Evolutionary conservation across 92 coral and sea anemone genomes (phyloP).

Genomic region (Umimayanthus kanabou): DNA sequence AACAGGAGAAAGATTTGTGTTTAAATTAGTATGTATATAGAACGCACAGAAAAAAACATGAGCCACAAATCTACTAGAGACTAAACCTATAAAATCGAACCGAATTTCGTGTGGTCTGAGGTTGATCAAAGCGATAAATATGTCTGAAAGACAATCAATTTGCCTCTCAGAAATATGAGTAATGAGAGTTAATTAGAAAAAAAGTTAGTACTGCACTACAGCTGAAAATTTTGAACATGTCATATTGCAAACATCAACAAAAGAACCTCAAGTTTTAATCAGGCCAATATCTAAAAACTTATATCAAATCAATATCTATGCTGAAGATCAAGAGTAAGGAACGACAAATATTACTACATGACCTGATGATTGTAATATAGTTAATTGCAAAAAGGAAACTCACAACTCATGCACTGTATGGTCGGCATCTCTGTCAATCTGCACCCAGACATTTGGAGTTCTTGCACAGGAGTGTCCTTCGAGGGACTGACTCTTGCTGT

Average conservation of each 20-base stretch:
- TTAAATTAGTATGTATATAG: no score
- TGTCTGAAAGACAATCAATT: no score
- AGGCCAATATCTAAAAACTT: not conserved
- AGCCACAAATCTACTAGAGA: not conserved
- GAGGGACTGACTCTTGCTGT: conserved; percentile 33
- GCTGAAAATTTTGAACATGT: not conserved
- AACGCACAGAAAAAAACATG: no score
- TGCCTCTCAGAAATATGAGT: not conserved
- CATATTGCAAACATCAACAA: conserved; percentile 6
- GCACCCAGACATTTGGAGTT: conserved; percentile 28
- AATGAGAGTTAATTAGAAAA: not conserved
- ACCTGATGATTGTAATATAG: not conserved
- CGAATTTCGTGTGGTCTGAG: not conserved
- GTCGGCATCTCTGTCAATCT: conserved; percentile 41
- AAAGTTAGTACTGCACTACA: not conserved
- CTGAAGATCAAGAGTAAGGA: not conserved
- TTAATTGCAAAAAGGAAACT: conserved; percentile 1
- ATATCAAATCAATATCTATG: not conserved
- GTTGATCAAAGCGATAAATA: no score
- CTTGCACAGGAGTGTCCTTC: conserved; percentile 41
- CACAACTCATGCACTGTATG: conserved; percentile 38
- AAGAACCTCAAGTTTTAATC: not conserved
- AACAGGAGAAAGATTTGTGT: not conserved
- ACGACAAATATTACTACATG: not conserved
- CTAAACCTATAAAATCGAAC: not conserved